phyloP scores from a whole-genome alignment of 1,140 invertebrate species.

The Drosophila biarmipes region DNA sequence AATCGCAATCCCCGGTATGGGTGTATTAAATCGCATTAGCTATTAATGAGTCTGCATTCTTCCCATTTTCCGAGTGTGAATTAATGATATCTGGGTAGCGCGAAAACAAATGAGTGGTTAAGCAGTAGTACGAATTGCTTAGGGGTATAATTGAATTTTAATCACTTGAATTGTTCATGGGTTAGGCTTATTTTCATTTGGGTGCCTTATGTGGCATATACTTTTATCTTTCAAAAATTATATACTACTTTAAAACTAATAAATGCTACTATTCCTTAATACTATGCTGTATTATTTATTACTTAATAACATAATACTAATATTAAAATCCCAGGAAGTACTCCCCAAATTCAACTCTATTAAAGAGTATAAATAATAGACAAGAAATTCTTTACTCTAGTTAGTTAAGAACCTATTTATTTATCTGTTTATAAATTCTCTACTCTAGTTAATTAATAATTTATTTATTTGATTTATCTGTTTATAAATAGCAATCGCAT shows the following conservation, averaged over 20 bases:
- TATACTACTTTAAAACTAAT: too few species aligned
- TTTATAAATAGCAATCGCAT: constrained; percentile 66
- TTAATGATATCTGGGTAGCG: constrained; percentile 22
- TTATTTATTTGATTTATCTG: constrained; percentile 45
- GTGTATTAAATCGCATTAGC: constrained; percentile 47
- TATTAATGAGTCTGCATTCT: constrained; percentile 45
- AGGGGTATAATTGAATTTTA: constrained; percentile 5
- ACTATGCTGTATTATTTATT: too few species aligned
- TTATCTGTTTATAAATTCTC: constrained; percentile 51
- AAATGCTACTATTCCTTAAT: too few species aligned
- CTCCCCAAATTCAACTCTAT: not conserved
- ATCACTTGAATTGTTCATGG: not conserved
- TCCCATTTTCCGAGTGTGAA: constrained; percentile 30
- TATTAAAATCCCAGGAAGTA: too few species aligned
- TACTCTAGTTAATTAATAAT: constrained; percentile 25
- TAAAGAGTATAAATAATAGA: not conserved
- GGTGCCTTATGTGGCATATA: too few species aligned
- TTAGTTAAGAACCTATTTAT: constrained; percentile 43
- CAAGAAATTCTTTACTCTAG: too few species aligned
- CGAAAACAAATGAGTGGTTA: constrained; percentile 11
- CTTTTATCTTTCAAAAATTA: too few species aligned
- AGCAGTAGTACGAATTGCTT: constrained; percentile 1
- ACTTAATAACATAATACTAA: too few species aligned
- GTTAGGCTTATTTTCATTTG: not conserved
- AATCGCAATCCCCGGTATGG: constrained; percentile 33